Evolutionary conservation across 2,113 vertebrate genomes (phyloP).

Genomic region (Sinocyclocheilus maitianheensis): DNA sequence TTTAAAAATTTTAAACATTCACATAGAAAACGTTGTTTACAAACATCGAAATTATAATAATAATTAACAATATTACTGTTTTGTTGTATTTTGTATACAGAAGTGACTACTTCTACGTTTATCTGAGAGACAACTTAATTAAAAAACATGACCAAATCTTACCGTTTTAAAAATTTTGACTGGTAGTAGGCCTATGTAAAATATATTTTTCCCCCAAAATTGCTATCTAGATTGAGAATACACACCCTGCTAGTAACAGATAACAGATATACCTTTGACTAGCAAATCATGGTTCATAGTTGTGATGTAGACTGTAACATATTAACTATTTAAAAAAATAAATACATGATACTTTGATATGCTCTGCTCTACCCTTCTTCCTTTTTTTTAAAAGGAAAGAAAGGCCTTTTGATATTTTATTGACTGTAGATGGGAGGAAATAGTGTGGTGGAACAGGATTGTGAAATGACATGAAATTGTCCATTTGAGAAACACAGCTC

Average conservation of each 20-base stretch:
- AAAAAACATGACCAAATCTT: no score
- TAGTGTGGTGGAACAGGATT: not conserved
- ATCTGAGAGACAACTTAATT: no score
- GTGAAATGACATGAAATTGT: not conserved
- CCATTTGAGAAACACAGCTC: not conserved
- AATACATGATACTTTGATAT: not conserved
- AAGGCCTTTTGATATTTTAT: not conserved
- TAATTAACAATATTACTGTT: no score
- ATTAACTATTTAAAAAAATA: not conserved
- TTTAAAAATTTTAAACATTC: not conserved
- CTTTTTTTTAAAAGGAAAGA: not conserved
- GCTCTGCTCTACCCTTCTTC: not conserved
- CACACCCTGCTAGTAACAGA: not conserved
- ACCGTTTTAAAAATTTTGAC: no score
- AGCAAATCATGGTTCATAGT: no score
- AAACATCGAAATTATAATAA: no score
- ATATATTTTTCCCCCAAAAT: no score
- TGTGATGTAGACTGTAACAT: not conserved
- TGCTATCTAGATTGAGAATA: not conserved
- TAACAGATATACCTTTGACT: no score
- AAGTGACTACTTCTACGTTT: not conserved
- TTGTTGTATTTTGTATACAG: not conserved
- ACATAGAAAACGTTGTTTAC: not conserved
- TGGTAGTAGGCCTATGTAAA: no score
- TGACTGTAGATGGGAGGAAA: not conserved